phyloP scores from a whole-genome alignment of 2,888 invertebrate genomes.

The Drosophila atripex region DNA sequence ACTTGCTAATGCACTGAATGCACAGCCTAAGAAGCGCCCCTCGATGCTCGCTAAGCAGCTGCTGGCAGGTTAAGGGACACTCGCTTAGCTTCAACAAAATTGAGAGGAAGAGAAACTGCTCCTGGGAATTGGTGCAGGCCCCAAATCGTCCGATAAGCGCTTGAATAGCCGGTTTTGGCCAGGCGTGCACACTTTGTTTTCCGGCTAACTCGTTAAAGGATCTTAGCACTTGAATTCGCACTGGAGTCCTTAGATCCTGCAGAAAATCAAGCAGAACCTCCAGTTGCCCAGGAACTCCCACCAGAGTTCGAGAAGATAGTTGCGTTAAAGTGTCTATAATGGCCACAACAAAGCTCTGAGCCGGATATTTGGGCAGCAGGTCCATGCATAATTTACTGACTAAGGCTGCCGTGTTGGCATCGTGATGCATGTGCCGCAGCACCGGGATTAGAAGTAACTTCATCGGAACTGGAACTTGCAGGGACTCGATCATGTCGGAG shows the following conservation, averaged over 20 bases:
- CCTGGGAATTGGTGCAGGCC: conserved; percentile 79
- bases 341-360: conserved; percentile 91
- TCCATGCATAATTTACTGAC: conserved; percentile 90
- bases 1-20: conserved; percentile 80
- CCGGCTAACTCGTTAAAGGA: conserved; percentile 89
- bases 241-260: conserved; percentile 88
- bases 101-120: conserved; percentile 82
- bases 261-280: conserved; percentile 88
- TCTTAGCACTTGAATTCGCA: conserved; percentile 88
- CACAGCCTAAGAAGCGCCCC: conserved; percentile 80
- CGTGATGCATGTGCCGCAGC: conserved; percentile 96
- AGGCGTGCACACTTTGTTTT: conserved; percentile 89
- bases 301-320: conserved; percentile 93
- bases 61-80: conserved; percentile 82
- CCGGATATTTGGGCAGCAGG: conserved; percentile 90
- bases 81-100: conserved; percentile 82
- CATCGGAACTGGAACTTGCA: conserved; percentile 95
- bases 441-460: conserved; percentile 95
- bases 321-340: conserved; percentile 94
- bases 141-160: conserved; percentile 81
- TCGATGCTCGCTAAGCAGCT: conserved; percentile 80
- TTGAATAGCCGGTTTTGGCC: conserved; percentile 87
- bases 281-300: conserved; percentile 94
- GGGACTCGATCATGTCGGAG: conserved; percentile 96
- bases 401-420: conserved; percentile 86